Conservation (phyloP, 2,888 invertebrate species). For the Pyrrhosoma nymphula region DNA sequence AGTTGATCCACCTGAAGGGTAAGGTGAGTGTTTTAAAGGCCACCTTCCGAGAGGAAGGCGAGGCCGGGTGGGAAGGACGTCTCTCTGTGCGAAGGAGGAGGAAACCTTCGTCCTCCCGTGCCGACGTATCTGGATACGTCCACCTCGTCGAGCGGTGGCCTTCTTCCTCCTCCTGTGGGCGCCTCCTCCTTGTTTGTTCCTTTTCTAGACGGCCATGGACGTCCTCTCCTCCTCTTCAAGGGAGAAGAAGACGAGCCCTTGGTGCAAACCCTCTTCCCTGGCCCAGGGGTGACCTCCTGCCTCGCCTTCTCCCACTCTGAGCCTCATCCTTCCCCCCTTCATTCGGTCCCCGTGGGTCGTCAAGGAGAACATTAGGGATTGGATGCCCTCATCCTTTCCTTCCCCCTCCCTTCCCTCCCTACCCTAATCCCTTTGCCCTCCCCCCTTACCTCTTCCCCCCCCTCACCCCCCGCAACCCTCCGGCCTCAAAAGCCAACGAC, state of each 20-base stretch:
- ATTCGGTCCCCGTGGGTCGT: neutral
- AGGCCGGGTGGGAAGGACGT: too few relatives aligned
- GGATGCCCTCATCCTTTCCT: neutral
- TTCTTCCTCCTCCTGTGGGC: too few relatives aligned
- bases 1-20: neutral
- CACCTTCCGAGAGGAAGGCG: neutral
- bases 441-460: neutral
- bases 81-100: neutral
- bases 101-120: neutral
- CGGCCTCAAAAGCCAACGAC: neutral
- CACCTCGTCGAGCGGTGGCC: neutral
- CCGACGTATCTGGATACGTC: neutral
- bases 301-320: too few relatives aligned
- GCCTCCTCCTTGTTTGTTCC: neutral
- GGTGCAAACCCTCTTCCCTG: neutral
- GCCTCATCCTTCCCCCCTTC: too few relatives aligned
- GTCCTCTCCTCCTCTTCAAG: neutral
- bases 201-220: too few relatives aligned
- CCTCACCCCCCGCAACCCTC: neutral
- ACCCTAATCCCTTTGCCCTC: too few relatives aligned
- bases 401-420: too few relatives aligned
- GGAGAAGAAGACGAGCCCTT: neutral
- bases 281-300: neutral
- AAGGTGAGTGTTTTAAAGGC: constrained; percentile 8
- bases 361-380: neutral